These are phyloP conservation scores for Plebejus melissa DNA, from an alignment of 2,888 invertebrate genomes.

Conservation along the genomic window DNA sequence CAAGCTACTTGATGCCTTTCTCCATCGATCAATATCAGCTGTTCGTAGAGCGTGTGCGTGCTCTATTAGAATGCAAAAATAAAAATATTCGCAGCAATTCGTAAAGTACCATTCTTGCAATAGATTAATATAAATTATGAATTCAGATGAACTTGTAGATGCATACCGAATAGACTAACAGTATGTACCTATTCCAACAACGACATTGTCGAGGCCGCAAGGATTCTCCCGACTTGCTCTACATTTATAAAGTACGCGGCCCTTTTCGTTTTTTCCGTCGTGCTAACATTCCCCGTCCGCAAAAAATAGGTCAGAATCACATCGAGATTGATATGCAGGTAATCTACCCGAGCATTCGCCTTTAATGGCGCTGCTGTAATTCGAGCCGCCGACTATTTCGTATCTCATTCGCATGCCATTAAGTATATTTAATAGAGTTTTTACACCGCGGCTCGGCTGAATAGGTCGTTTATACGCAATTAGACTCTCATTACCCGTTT, in stretches of 20 bases:
- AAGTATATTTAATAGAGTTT: slow-evolving; percentile 44
- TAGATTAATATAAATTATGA: neutral
- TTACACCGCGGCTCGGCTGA: slow-evolving; percentile 56
- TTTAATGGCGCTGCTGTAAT: slow-evolving; percentile 7
- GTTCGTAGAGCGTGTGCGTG: neutral
- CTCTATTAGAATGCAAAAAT: neutral
- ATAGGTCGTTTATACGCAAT: slow-evolving; percentile 65
- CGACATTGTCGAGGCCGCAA: neutral
- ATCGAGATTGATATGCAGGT: slow-evolving; percentile 15
- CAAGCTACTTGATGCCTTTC: no score
- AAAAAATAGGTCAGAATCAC: slow-evolving; percentile 26
- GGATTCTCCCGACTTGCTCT: neutral
- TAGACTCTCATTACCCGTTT: slow-evolving; percentile 60
- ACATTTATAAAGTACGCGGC: neutral
- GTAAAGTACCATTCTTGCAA: neutral
- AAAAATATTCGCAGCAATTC: neutral
- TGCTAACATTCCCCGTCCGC: neutral
- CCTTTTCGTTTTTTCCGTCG: neutral
- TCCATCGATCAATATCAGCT: no score
- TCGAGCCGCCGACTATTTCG: slow-evolving; percentile 27
- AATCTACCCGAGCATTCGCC: slow-evolving; percentile 14
- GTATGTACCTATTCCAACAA: neutral
- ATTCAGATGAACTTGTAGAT: neutral
- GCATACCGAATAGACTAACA: neutral
- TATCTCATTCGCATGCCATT: slow-evolving; percentile 39